Base-by-base conservation (phyloP, 1,140 invertebrate genomes). In the Procambarus clarkii region DNA sequence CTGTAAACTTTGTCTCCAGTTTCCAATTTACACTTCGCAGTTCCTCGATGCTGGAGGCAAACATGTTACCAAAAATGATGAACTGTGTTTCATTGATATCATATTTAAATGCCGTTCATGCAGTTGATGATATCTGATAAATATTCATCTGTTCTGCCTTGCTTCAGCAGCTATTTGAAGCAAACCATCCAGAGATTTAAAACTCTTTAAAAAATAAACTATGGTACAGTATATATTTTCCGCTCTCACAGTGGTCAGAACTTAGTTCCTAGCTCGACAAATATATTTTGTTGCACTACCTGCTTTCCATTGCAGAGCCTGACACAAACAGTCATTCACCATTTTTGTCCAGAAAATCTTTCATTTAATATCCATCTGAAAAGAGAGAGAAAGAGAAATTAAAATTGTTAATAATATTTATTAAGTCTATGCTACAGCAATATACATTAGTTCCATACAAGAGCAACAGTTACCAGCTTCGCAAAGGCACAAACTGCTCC, bases 291-390 rank as follows among this genome's bases (percentile, higher is more conserved):
- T 4, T 34, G 3, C 69, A 34, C 69, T 74, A 34, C 24, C 69
- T 34, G 60, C 69, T 34, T 74, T 69, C 69, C 69, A 8, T 74
- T 8, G 69, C 69, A 74, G 24, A 74, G 24, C 24, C n/a, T 24
- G 24, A 74, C 69, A 74, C 24, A 9, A 34, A n/a, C 15, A 34
- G 69, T 34, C 24, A 1, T 74, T 34, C 69, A 74, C 24, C 69
- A 74, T 74, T 18, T 15, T 69, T 34, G 24, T 34, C 11, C 7
- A 34, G 69, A 18, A n/a, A 74, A 34, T 7, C 24, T 34, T 34
- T 74, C 24, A 74, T 74, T 8, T 34, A 74, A 34, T 34, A 34
- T 74, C 69, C 69, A 74, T 74, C 69, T 74, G 69, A 74, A 74
- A 74, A 74, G 21, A 74, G 13, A 69, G 21, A 18, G 18, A 69